phyloP scores from a whole-genome alignment of 2,888 invertebrate genomes.

The Gisinianus flammeolus region DNA sequence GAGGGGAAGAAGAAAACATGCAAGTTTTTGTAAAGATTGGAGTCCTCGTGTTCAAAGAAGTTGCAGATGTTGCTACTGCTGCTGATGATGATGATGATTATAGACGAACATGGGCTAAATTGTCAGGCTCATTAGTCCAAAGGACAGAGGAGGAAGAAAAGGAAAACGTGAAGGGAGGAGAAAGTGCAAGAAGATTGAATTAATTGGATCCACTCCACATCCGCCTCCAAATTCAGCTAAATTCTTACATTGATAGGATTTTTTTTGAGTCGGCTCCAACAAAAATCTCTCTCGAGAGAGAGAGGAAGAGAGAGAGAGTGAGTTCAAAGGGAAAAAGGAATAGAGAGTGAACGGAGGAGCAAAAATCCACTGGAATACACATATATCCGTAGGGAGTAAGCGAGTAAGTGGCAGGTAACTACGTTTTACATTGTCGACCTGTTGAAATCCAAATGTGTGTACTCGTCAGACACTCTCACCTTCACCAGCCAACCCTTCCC shows the following conservation, averaged over 20 bases:
- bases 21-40: no score
- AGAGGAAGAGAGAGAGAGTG: neutral
- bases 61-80: no score
- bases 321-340: neutral
- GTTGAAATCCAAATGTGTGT: slow-evolving; percentile 4
- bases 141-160: neutral
- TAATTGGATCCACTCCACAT: neutral
- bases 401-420: neutral
- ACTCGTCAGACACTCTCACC: no score
- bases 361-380: no score
- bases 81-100: neutral
- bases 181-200: no score
- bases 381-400: no score
- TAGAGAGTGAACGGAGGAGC: neutral
- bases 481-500: no score
- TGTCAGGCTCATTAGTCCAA: neutral
- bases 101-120: neutral
- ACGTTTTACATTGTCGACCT: neutral
- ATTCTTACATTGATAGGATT: neutral
- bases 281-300: neutral
- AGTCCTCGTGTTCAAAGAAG: no score
- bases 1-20: no score
- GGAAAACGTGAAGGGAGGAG: neutral
- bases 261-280: neutral
- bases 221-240: no score